A percentile compares a stretch with the other conserved stretches of the same genome.
These are phyloP conservation scores for Druon quercuslanigerum DNA, from an alignment of 1,140 invertebrate species.

Conservation along the genomic window DNA sequence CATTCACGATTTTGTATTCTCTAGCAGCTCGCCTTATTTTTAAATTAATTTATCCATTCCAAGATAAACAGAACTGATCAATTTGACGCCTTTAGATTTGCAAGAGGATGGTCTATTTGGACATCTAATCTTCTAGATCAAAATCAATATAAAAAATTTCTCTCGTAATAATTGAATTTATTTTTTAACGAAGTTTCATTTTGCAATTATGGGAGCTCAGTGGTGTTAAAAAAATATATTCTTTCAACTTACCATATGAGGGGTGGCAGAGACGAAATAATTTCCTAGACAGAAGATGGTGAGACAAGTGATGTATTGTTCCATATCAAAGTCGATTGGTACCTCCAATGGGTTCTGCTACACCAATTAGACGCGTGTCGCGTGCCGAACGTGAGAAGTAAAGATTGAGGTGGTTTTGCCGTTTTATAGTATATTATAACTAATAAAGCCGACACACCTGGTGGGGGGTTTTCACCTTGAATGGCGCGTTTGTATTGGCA, in stretches of 20 bases:
- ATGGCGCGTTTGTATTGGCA: conserved; percentile 75
- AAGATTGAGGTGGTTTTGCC: conserved; percentile 67
- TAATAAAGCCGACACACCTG: conserved; percentile 63
- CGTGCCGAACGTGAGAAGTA: conserved; percentile 63
- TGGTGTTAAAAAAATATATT: not conserved
- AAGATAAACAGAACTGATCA: too few species aligned
- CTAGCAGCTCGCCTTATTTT: too few species aligned
- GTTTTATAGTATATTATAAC: conserved; percentile 77
- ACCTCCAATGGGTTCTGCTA: conserved; percentile 9
- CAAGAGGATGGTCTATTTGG: too few species aligned
- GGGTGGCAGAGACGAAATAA: conserved; percentile 14
- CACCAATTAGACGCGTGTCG: conserved; percentile 45
- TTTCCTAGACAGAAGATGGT: not conserved
- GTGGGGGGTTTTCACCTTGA: conserved; percentile 72
- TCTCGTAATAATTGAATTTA: too few species aligned
- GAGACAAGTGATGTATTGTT: conserved; percentile 35
- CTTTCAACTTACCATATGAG: not conserved
- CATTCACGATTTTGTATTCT: not conserved
- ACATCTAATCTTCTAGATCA: too few species aligned
- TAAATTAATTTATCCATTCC: too few species aligned
- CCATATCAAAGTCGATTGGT: conserved; percentile 38
- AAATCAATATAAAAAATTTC: too few species aligned
- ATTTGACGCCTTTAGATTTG: too few species aligned
- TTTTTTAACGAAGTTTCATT: too few species aligned
- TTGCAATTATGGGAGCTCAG: too few species aligned